phyloP scores from a whole-genome alignment of 2,113 vertebrate species.

The Phrynocephalus versicolor region DNA sequence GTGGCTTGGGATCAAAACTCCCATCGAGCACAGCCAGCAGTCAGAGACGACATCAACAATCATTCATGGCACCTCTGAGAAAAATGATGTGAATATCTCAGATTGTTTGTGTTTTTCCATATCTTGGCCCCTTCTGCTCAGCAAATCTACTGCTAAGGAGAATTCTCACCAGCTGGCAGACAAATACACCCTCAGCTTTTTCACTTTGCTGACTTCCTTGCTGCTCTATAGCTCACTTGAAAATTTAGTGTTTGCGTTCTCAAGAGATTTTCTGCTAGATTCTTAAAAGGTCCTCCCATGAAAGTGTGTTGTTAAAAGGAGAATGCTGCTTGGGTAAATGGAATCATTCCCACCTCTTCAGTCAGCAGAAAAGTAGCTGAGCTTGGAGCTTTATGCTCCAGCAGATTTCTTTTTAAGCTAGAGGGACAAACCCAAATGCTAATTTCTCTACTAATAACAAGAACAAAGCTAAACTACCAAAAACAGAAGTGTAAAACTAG shows the following conservation, averaged over 20 bases:
- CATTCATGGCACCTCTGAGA: background rate
- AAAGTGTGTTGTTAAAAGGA: background rate
- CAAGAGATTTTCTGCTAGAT: background rate
- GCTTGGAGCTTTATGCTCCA: background rate
- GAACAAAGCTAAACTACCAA: background rate
- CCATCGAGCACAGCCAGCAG: too few relatives aligned
- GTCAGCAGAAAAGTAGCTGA: background rate
- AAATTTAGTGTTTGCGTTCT: background rate
- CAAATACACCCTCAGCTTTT: background rate
- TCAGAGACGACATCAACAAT: too few relatives aligned
- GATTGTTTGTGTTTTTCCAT: background rate
- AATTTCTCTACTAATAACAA: background rate
- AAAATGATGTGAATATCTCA: background rate
- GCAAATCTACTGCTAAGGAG: background rate
- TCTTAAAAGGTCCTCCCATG: background rate
- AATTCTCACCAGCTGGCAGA: background rate
- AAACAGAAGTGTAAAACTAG: conserved; percentile 2
- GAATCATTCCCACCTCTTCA: conserved; percentile 13
- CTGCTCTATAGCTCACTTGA: background rate
- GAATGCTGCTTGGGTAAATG: background rate
- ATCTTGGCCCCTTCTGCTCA: background rate
- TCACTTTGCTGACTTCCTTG: background rate
- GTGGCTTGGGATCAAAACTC: too few relatives aligned
- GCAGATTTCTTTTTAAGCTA: background rate
- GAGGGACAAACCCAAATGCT: background rate